These are phyloP conservation scores for Tetrapedia diversipes DNA, from an alignment of 2,888 invertebrate species.

Conservation along the genomic window DNA sequence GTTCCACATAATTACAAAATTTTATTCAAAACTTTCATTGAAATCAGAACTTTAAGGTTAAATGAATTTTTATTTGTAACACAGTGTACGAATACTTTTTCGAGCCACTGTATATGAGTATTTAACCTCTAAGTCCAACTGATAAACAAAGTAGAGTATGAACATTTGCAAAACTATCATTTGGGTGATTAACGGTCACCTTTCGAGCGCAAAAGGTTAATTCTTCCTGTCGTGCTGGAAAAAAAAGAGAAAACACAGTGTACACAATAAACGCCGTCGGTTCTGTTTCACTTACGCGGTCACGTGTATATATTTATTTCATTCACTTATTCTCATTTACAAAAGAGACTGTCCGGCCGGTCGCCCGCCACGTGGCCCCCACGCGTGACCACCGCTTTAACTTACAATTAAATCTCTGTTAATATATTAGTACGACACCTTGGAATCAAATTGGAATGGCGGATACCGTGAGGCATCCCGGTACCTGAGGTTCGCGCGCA, in stretches of 20 bases:
- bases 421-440: conserved; percentile 73
- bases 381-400: conserved; percentile 63
- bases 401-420: conserved; percentile 71
- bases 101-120: too few species aligned
- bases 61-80: neutral
- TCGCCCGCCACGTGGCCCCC: conserved; percentile 48
- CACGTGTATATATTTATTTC: conserved; percentile 75
- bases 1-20: too few species aligned
- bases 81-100: too few species aligned
- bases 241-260: neutral
- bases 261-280: conserved; percentile 5
- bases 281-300: conserved; percentile 33
- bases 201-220: too few species aligned
- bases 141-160: too few species aligned
- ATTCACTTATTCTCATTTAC: conserved; percentile 78
- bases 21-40: too few species aligned
- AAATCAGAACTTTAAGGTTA: too few species aligned
- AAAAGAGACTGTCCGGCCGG: conserved; percentile 76
- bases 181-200: too few species aligned
- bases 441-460: conserved; percentile 76
- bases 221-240: neutral
- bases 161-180: too few species aligned
- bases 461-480: conserved; percentile 67
- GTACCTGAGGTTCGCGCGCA: conserved; percentile 46
- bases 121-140: too few species aligned